Base-by-base conservation (phyloP, 2,113 vertebrate genomes). In the Channa maculata region DNA sequence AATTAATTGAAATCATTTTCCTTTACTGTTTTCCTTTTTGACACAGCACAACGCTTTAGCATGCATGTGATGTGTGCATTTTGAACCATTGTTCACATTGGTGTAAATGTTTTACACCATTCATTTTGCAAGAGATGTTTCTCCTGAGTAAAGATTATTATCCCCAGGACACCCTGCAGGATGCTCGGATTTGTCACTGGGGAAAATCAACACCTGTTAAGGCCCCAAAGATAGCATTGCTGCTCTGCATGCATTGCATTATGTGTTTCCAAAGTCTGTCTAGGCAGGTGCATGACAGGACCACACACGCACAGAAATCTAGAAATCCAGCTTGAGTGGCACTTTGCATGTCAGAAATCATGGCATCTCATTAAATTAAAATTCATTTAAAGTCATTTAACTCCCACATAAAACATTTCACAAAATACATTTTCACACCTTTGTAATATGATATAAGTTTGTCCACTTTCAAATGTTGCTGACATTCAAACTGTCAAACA, bases 151-250 rank as follows among this genome's bases (percentile, higher is more conserved):
- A 73, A 77, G 53, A 78, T 83, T 61, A 69, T 64, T 63, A 75
- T 65, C 73, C 44, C 44, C 67, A 75, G 74, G 48, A 46, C 39
- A 11, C 55, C 11, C 48, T 57, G 41, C 44, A 52, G 60, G 45
- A 11, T 14, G 51, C 14, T 5, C 10, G 6, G 12, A 49, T 12
- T 24, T 73, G 44, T 43, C 52, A 8, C 9, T 11, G 44, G 65
- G 69, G 75, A 59, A 85, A 67, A 80, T 73, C 15, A 53, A 70
- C 75, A 84, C 61, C 74, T 78, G 70, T 61, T 39, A 46, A 36
- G 38, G 37, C 48, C 62, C 78, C 14, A 7, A 15, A 62, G 46
- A 70, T 36, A 69, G 64, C 59, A 73, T 4, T 43, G n/a, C 43
- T 12, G 34, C 44, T 33, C 3, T 36, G 11, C 62, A 54, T 58